phyloP scores from a whole-genome alignment of 2,113 vertebrate genomes.

The Donacobius atricapilla region DNA sequence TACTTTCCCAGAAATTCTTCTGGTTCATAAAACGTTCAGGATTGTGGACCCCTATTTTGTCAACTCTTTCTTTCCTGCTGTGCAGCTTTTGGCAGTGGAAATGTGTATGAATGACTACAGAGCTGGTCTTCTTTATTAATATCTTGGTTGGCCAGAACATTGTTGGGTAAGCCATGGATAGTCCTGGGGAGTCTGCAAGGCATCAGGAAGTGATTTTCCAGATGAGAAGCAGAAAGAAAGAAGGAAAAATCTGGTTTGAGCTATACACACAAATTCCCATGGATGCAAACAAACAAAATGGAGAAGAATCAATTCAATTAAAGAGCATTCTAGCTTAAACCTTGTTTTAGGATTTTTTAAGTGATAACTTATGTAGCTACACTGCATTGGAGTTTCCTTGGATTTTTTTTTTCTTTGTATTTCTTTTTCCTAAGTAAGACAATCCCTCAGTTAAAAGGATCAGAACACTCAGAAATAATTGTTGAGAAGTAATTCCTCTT shows the following conservation, averaged over 20 bases:
- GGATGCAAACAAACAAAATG: neutral
- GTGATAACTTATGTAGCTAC: neutral
- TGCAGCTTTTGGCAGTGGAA: constrained; percentile 3
- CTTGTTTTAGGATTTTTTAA: neutral
- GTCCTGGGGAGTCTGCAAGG: neutral
- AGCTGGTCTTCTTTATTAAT: neutral
- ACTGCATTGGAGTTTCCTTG: neutral
- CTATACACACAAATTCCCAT: neutral
- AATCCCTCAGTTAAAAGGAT: neutral
- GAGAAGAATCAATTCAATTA: neutral
- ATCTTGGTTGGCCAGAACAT: neutral
- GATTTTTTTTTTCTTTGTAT: neutral
- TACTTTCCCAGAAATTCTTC: neutral
- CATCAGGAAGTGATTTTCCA: constrained; percentile 30
- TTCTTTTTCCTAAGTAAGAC: neutral
- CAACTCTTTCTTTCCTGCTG: neutral
- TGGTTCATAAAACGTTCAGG: neutral
- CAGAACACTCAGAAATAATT: neutral
- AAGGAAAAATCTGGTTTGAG: neutral
- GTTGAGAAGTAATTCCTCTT: neutral
- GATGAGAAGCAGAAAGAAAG: neutral
- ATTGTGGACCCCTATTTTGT: neutral
- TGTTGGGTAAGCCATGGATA: neutral
- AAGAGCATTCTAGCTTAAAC: neutral
- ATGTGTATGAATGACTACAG: neutral